A percentile compares a stretch with the other conserved stretches of the same genome.
These are phyloP conservation scores for Beris morrisii DNA, from an alignment of 2,888 invertebrate species.

Conservation along the genomic window DNA sequence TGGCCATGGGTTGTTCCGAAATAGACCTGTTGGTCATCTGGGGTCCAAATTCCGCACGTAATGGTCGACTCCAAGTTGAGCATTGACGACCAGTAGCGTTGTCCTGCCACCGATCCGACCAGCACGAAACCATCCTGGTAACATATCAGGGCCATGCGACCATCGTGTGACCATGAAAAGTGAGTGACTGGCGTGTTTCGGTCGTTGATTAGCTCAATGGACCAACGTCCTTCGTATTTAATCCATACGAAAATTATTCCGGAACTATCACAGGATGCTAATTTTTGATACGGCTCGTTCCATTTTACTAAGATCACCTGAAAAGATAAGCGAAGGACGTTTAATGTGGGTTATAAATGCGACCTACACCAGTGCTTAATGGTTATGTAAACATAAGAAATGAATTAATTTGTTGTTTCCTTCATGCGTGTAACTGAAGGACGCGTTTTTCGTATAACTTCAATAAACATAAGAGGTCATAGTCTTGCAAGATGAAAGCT, in stretches of 20 bases:
- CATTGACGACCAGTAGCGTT: constrained; percentile 98
- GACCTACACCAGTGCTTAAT: too few relatives aligned
- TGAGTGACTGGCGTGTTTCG: constrained; percentile 95
- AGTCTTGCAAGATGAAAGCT: too few relatives aligned
- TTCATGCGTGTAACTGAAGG: too few relatives aligned
- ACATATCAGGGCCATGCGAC: constrained; percentile 96
- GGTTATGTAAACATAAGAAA: too few relatives aligned
- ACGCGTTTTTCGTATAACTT: too few relatives aligned
- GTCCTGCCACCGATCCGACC: constrained; percentile 96
- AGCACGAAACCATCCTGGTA: constrained; percentile 98
- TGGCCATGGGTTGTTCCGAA: constrained; percentile 94
- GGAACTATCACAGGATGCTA: constrained; percentile 96
- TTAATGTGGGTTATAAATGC: background rate
- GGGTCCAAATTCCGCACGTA: constrained; percentile 97
- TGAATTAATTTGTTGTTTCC: too few relatives aligned
- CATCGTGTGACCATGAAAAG: constrained; percentile 99
- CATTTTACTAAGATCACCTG: constrained; percentile 94
- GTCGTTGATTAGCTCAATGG: constrained; percentile 98
- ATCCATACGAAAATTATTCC: constrained; percentile 99
- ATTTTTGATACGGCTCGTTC: constrained; percentile 97
- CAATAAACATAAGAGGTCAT: too few relatives aligned
- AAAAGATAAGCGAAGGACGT: constrained; percentile 18
- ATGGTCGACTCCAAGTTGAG: constrained; percentile 90
- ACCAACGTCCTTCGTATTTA: constrained; percentile 98
- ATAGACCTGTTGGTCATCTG: constrained; percentile 95